phyloP scores from a whole-genome alignment of 2,797 vertebrate genomes.

The Telmatherina bonti region DNA sequence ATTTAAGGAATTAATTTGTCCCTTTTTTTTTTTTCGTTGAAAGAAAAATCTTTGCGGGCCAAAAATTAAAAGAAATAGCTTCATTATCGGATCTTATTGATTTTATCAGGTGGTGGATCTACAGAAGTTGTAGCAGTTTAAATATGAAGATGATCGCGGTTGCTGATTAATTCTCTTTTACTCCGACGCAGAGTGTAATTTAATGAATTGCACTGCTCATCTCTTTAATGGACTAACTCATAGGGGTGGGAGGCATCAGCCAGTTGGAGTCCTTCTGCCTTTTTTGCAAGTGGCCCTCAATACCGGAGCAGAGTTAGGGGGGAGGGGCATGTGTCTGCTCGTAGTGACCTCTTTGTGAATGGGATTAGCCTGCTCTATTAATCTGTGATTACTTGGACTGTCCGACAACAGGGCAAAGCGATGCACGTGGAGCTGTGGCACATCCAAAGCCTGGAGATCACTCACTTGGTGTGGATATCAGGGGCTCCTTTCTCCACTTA shows the following conservation, averaged over 20 bases:
- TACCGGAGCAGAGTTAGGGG: conserved; percentile 45
- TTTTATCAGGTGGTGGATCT: conserved; percentile 33
- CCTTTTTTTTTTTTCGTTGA: conserved; percentile 14
- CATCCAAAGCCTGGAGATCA: conserved; percentile 48
- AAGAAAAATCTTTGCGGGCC: conserved; percentile 37
- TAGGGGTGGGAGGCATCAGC: conserved; percentile 6
- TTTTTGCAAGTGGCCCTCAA: conserved; percentile 51
- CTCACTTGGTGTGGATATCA: conserved; percentile 52
- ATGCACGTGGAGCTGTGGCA: conserved; percentile 47
- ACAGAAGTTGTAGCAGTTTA: conserved; percentile 8
- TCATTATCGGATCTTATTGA: conserved; percentile 45
- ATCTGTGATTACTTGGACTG: conserved; percentile 80
- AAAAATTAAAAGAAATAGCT: conserved; percentile 28
- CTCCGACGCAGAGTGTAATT: conserved; percentile 17
- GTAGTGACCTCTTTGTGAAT: conserved; percentile 77
- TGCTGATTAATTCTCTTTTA: conserved; percentile 14
- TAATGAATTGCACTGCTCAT: conserved; percentile 29
- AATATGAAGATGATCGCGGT: conserved; percentile 17
- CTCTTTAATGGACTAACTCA: conserved; percentile 43
- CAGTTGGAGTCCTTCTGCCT: conserved; percentile 43
- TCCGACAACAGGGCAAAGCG: conserved; percentile 57
- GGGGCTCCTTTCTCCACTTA: conserved; percentile 22
- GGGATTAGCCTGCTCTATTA: conserved; percentile 84
- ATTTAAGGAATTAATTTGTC: conserved; percentile 29
- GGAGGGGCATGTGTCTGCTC: conserved; percentile 61